Conservation (phyloP, 1,140 invertebrate species). For the Drosophila repletoides region DNA sequence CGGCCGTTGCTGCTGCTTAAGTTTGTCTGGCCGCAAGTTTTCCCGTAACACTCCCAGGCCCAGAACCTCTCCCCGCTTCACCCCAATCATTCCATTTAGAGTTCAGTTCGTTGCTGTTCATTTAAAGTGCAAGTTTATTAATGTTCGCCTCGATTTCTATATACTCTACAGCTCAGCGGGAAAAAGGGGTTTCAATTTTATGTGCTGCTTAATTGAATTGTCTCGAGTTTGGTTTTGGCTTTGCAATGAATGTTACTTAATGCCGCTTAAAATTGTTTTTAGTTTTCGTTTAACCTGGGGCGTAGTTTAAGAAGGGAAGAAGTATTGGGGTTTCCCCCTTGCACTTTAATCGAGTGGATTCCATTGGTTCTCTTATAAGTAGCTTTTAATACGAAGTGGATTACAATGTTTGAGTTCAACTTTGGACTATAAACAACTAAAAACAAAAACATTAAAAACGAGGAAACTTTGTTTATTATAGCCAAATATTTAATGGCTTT, state of each 20-base stretch:
- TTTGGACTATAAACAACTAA: constrained; percentile 45
- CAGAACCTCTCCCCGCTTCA: background rate
- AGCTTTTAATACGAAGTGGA: constrained; percentile 37
- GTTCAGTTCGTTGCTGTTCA: constrained; percentile 53
- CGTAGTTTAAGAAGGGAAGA: background rate
- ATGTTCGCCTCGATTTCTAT: constrained; percentile 39
- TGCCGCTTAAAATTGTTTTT: constrained; percentile 26
- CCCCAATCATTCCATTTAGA: background rate
- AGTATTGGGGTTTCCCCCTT: background rate
- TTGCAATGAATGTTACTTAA: constrained; percentile 29
- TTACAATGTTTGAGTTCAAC: constrained; percentile 44
- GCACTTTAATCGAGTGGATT: background rate
- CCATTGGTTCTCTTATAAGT: background rate
- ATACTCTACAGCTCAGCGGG: background rate
- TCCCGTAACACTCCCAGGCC: background rate
- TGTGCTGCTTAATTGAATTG: constrained; percentile 75
- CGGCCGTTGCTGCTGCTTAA: constrained; percentile 47
- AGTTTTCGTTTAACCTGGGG: background rate
- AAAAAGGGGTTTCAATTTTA: constrained; percentile 59
- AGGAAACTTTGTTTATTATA: constrained; percentile 21
- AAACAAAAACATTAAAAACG: constrained; percentile 4
- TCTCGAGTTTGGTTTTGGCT: constrained; percentile 46
- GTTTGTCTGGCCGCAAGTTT: constrained; percentile 61
- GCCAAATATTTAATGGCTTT: constrained; percentile 19
- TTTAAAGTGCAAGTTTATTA: constrained; percentile 75